phyloP scores from a whole-genome alignment of 23 tunicate species.

The Halocynthia roretzi region DNA sequence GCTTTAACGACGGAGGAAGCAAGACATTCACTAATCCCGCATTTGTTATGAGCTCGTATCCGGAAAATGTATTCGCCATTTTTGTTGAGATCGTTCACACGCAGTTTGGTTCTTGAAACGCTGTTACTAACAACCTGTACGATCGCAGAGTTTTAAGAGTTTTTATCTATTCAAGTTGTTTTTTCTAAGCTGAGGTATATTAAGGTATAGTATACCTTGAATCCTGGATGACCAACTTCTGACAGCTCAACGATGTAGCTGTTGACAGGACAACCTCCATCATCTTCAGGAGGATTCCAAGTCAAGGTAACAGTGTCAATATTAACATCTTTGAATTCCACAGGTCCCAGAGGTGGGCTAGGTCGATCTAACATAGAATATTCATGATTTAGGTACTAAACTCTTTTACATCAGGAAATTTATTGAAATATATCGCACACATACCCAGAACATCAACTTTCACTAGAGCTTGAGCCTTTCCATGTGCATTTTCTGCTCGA shows the following conservation, averaged over 20 bases:
- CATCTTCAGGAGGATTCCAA: slow-evolving; percentile 68
- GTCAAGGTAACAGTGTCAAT: slow-evolving; percentile 52
- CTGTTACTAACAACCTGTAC: slow-evolving; percentile 33
- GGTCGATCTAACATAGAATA: slow-evolving; percentile 10
- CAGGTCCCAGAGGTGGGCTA: slow-evolving; percentile 30
- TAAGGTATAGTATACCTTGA: slow-evolving; percentile 16
- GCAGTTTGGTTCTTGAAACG: slow-evolving; percentile 30
- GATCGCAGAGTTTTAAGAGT: not conserved
- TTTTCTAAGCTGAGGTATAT: too few relatives aligned
- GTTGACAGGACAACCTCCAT: slow-evolving; percentile 72
- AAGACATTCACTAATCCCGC: slow-evolving; percentile 65
- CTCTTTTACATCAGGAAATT: not conserved
- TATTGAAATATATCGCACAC: not conserved
- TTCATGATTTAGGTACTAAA: not conserved
- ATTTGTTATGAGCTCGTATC: slow-evolving; percentile 78
- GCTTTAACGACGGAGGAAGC: slow-evolving; percentile 52
- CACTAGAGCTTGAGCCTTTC: slow-evolving; percentile 12
- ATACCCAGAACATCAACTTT: slow-evolving; percentile 22
- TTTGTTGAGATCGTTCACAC: slow-evolving; percentile 64
- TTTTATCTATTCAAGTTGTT: not conserved
- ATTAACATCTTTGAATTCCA: slow-evolving; percentile 73
- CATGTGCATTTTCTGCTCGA: slow-evolving; percentile 40
- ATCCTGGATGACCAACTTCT: slow-evolving; percentile 31
- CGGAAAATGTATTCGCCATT: slow-evolving; percentile 84
- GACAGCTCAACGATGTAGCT: slow-evolving; percentile 66